Evolutionary conservation across 1,140 invertebrate species (phyloP), one percentile per base, ranked within the genome.

Genomic region (Asobara japonica): DNA sequence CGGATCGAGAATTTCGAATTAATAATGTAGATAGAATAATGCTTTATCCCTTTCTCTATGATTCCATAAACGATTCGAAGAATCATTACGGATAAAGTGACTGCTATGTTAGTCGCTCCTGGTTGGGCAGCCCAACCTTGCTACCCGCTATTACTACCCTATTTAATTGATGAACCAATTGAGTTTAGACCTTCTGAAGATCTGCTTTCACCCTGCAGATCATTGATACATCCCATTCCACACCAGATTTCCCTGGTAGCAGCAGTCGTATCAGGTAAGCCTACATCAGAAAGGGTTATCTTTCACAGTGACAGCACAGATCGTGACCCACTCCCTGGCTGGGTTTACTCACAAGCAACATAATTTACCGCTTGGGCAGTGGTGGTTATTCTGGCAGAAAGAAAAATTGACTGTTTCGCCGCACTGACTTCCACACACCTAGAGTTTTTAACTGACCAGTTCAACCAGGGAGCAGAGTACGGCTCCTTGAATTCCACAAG

Each of bases 131-230:
- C 64, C 2, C 68, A 69, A 33, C 68, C 68, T 20, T 69, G 68
- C 51, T 69, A 69, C 31, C 68, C 68, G 3, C 61, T 64, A 13
- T 70, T 70, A n/a, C 29, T 18, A 18, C 60, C 67, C 22, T 11
- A 76, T 29, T 73, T 77, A 18, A 38, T 33, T 13, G 16, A n/a
- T 0, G 41, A 45, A 22, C 67, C 70, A 70, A 36, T 79, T 74
- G 30, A 27, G 27, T 20, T 69, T 25, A 8, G 70, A 60, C 48
- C 78, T 4, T 41, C 29, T 41, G 0, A 5, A 18, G 20, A 67
- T 67, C 25, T 67, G 11, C 20, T 67, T 2, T 22, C 45, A 13
- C 45, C 65, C 25, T 51, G 27, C 38, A 72, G 62, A 66, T 16
- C 62, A 18, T 16, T 29, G 45, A 48, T 22, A n/a, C 70, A 72